These are phyloP conservation scores for Enteromius radiatus DNA, from an alignment of 2,797 vertebrate genomes.

Conservation along the genomic window DNA sequence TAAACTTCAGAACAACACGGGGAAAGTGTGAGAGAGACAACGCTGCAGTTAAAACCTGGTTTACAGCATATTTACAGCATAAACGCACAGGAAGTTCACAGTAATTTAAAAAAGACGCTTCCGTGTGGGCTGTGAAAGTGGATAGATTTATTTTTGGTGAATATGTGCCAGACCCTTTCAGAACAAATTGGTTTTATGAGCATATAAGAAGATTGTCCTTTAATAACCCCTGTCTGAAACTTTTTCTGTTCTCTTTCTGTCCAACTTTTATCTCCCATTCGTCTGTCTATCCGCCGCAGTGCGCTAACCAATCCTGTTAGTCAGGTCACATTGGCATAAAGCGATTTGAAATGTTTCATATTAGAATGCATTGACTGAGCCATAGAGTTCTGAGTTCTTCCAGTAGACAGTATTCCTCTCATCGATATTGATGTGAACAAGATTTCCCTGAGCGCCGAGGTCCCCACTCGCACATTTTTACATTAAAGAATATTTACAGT, in stretches of 20 bases:
- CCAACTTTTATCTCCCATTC: slow-evolving; percentile 30
- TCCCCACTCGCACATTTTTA: slow-evolving; percentile 35
- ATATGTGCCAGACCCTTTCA: slow-evolving; percentile 6
- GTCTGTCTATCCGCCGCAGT: slow-evolving; percentile 9
- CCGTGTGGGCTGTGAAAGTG: slow-evolving; percentile 15
- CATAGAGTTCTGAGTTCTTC: slow-evolving; percentile 52
- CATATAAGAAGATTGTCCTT: slow-evolving; percentile 19
- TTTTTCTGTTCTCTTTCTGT: slow-evolving; percentile 24
- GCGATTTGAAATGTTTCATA: slow-evolving; percentile 61
- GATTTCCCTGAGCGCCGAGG: slow-evolving; percentile 48
- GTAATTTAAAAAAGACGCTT: not conserved
- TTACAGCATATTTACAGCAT: slow-evolving; percentile 31
- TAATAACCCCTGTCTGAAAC: slow-evolving; percentile 38
- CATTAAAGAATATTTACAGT: slow-evolving; percentile 56
- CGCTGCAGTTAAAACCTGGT: not conserved
- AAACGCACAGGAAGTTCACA: not conserved
- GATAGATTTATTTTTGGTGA: not conserved
- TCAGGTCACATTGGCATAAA: slow-evolving; percentile 53
- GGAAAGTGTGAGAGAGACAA: not conserved
- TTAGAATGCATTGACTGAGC: slow-evolving; percentile 62
- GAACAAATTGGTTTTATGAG: slow-evolving; percentile 6
- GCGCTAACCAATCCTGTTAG: slow-evolving; percentile 34
- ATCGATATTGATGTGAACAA: slow-evolving; percentile 61
- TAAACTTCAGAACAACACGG: slow-evolving; percentile 19
- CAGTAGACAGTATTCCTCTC: slow-evolving; percentile 55